Conservation (phyloP, 2,113 vertebrate genomes). For the Zapornia atra region DNA sequence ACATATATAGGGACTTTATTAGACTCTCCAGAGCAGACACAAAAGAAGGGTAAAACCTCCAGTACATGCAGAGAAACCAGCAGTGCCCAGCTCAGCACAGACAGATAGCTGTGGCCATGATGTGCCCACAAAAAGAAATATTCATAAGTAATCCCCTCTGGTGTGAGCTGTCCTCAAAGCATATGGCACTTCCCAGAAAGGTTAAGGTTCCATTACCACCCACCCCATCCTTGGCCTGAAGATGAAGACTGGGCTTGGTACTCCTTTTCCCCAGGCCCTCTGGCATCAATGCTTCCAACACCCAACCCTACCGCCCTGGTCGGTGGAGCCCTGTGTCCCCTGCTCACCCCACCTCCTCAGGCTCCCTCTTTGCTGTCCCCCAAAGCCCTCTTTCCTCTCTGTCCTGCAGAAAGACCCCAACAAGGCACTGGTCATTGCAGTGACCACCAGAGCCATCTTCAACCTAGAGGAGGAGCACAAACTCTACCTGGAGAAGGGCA, state of each 20-base stretch:
- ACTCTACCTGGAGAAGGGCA: slow-evolving; percentile 63
- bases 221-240: neutral
- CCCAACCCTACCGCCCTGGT: neutral
- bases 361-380: neutral
- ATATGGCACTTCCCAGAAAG: neutral
- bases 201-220: neutral
- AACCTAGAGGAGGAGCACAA: slow-evolving; percentile 60
- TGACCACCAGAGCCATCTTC: slow-evolving; percentile 76
- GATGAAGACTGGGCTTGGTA: neutral
- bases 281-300: neutral
- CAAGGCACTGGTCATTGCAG: slow-evolving; percentile 74
- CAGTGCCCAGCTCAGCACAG: neutral
- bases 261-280: neutral
- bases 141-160: neutral
- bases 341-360: neutral
- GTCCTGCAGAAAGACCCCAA: slow-evolving; percentile 73
- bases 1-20: neutral
- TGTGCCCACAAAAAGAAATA: neutral
- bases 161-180: neutral
- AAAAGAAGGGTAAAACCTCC: neutral
- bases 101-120: neutral
- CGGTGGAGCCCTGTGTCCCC: neutral
- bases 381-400: neutral
- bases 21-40: neutral
- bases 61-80: neutral